These are phyloP conservation scores for Diadumene lineata DNA, from an alignment of 92 coral and sea anemone species.

Conservation along the genomic window DNA sequence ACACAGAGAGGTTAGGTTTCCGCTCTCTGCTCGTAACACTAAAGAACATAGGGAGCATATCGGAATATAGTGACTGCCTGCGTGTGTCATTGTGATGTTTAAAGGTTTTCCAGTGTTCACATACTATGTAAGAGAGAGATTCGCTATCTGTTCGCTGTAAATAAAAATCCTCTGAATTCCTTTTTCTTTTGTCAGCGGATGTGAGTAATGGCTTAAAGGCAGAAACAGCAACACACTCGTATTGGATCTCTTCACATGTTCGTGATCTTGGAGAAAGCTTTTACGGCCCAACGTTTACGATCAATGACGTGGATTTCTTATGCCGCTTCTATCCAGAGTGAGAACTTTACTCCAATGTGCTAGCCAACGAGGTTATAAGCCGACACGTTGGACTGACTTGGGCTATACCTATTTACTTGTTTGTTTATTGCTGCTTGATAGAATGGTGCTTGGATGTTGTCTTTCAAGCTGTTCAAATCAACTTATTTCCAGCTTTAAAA, in stretches of 20 bases:
- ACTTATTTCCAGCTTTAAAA: background rate
- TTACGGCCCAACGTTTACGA: constrained; percentile 40
- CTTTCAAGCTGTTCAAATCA: constrained; percentile 18
- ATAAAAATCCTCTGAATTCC: constrained; percentile 35
- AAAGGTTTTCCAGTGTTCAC: background rate
- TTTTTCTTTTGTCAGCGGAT: constrained; percentile 46
- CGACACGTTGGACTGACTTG: constrained; percentile 27
- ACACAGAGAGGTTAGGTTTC: constrained; percentile 26
- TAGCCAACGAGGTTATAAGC: constrained; percentile 34
- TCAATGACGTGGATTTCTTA: constrained; percentile 51
- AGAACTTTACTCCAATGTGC: constrained; percentile 46
- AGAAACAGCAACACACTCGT: constrained; percentile 12
- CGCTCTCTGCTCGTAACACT: constrained; percentile 9
- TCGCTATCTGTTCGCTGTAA: background rate
- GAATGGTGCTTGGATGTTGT: constrained; percentile 33
- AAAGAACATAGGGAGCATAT: no score
- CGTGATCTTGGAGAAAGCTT: constrained; percentile 38
- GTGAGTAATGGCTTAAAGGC: constrained; percentile 19
- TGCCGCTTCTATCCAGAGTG: constrained; percentile 50
- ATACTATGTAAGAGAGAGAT: constrained; percentile 12
- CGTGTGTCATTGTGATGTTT: constrained; percentile 7
- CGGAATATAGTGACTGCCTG: no score
- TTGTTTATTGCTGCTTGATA: constrained; percentile 32
- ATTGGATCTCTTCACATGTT: constrained; percentile 39
- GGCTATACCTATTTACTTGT: constrained; percentile 29